These are phyloP conservation scores for Saccostrea echinata DNA, from an alignment of 1,140 invertebrate species.

Conservation along the genomic window DNA sequence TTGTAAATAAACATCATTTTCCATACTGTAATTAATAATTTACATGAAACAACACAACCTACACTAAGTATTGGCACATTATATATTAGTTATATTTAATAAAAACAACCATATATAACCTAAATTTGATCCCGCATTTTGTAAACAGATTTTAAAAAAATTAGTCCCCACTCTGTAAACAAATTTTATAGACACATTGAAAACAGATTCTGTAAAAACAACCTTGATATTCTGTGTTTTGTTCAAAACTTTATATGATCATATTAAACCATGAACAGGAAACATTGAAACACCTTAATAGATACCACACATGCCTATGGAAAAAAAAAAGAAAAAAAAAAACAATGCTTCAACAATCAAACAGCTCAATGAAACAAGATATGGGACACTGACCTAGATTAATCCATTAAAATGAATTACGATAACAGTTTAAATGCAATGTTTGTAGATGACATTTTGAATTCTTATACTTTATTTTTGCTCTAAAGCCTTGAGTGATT, in stretches of 20 bases:
- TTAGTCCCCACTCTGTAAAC: too few relatives aligned
- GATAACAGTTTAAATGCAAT: background rate
- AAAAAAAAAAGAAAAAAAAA: conserved; percentile 3
- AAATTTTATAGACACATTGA: too few relatives aligned
- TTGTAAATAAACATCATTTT: too few relatives aligned
- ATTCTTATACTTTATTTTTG: conserved; percentile 41
- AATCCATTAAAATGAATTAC: background rate
- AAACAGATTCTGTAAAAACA: too few relatives aligned
- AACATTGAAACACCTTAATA: background rate
- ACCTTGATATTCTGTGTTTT: too few relatives aligned
- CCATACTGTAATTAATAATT: too few relatives aligned
- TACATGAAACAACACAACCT: too few relatives aligned
- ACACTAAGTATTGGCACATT: background rate
- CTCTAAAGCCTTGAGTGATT: conserved; percentile 88
- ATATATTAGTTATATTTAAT: background rate
- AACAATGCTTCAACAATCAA: conserved; percentile 12
- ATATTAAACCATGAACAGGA: background rate
- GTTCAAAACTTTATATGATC: too few relatives aligned
- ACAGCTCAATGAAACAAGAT: background rate
- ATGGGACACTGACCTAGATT: background rate
- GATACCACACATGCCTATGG: background rate
- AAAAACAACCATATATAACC: background rate
- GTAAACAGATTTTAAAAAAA: background rate
- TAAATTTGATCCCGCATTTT: background rate
- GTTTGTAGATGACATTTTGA: conserved; percentile 8